Conservation (phyloP, 1,140 invertebrate genomes). For the Heterodera carotae region DNA sequence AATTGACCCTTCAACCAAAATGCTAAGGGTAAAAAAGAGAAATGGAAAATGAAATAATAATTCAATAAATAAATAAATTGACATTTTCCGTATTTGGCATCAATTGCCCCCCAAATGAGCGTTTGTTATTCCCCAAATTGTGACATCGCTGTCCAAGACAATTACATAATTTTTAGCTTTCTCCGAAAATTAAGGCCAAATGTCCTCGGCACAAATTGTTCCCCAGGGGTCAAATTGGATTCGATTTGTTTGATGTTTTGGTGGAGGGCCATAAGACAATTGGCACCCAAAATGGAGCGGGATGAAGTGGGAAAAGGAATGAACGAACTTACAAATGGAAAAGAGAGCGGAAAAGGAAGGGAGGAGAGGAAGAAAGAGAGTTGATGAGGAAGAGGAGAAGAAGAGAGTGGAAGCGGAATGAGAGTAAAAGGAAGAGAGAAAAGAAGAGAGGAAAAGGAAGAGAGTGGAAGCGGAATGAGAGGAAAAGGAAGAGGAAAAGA, state of each 20-base stretch:
- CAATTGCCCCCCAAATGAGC: not conserved
- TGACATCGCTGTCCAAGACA: not conserved
- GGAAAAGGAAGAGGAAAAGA: too few species aligned
- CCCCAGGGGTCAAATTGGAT: constrained; percentile 13
- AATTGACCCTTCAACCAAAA: not conserved
- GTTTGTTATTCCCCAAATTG: not conserved
- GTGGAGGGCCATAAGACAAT: constrained; percentile 15
- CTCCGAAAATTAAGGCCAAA: constrained; percentile 10
- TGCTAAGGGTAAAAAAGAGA: too few species aligned
- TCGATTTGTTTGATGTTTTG: constrained; percentile 23
- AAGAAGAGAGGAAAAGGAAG: not conserved
- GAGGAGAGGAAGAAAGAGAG: not conserved
- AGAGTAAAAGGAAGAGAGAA: not conserved
- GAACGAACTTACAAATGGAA: too few species aligned
- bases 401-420: too few species aligned
- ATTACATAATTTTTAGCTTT: constrained; percentile 13
- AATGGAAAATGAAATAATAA: not conserved
- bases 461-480: not conserved
- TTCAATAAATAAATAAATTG: not conserved
- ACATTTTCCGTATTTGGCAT: not conserved
- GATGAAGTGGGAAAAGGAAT: not conserved
- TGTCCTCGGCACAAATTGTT: constrained; percentile 7
- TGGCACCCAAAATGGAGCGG: not conserved
- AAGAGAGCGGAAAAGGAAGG: not conserved
- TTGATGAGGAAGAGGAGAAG: not conserved